These are phyloP conservation scores for Leptinotarsa juncta DNA, from an alignment of 2,888 invertebrate species.

Conservation along the genomic window DNA sequence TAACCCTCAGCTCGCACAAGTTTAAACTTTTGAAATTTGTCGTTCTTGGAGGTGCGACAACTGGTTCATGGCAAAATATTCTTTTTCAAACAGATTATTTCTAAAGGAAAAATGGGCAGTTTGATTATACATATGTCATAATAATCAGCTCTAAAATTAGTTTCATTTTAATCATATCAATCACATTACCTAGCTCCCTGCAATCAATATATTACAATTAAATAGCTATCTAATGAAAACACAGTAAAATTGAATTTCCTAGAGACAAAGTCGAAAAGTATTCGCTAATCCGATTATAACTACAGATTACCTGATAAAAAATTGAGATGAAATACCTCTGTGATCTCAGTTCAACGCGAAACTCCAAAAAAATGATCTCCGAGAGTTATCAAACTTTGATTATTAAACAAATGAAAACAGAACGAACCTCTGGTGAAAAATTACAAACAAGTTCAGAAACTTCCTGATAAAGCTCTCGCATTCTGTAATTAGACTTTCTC, in stretches of 20 bases:
- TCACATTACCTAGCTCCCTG: too few species aligned
- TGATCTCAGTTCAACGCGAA: background rate
- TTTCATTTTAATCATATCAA: too few species aligned
- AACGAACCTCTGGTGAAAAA: slow-evolving; percentile 4
- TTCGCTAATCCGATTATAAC: background rate
- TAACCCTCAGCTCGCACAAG: too few species aligned
- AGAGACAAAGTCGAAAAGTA: background rate
- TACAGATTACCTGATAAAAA: background rate
- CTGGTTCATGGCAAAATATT: too few species aligned
- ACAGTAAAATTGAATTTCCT: background rate
- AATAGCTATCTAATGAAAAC: too few species aligned
- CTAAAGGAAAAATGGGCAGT: too few species aligned
- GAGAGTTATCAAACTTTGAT: slow-evolving; percentile 9
- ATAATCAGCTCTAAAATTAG: too few species aligned
- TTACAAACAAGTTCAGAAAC: slow-evolving; percentile 23
- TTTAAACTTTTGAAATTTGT: too few species aligned
- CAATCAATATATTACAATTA: too few species aligned
- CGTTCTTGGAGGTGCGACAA: too few species aligned
- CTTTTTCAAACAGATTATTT: too few species aligned
- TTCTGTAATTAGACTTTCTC: slow-evolving; percentile 33
- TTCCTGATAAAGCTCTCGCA: slow-evolving; percentile 32
- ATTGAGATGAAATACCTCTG: background rate
- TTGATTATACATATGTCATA: too few species aligned
- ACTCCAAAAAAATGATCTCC: background rate
- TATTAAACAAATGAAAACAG: slow-evolving; percentile 1